Evolutionary conservation across 2,797 vertebrate species (phyloP), one percentile per base, ranked within the genome.

Genomic region (Molossus molossus): DNA sequence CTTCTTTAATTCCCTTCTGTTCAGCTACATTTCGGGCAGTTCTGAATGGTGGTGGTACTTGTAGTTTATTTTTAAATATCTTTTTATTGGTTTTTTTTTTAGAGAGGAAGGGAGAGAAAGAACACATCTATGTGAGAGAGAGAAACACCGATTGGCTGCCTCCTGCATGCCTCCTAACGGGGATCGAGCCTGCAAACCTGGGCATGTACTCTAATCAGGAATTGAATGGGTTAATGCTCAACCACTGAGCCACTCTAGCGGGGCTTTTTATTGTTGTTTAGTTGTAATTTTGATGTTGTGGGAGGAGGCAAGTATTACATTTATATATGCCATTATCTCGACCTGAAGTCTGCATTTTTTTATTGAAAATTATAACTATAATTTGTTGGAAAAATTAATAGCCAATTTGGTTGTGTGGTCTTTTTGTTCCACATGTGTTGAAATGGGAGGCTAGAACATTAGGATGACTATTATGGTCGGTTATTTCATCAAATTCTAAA

Each of bases 401-500:
- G 48, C 27, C 58, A 33, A 23, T 70, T 86, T 17, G 13, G 40
- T n/a, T 79, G 6, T 33, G 2, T 70, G 12, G 57, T 58, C 6
- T 62, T 9, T 76, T 13, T 84, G 5, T 62, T 70, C 55, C 9
- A 11, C 64, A 3, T n/a, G 2, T 87, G 29, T 87, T 18, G 55
- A 5, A 48, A 82, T 82, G 3, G 25, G 5, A 79, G 14, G 6
- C 40, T 53, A 25, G 18, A 37, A 37, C 20, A 14, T 27, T 45
- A 18, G 6, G 12, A 4, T 70, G 7, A 55, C 1, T 55, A 5
- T 70, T 57, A 64, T 48, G 15, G 13, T 55, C 4, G 60, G 21
- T 89, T 80, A n/a, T 83, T 45, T 40, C n/a, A 67, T 67, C 27
- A 77, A 14, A 67, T 77, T 69, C 70, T 92, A 69, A 77, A 58